Percentiles rank a stretch among this genome's conserved stretches.
Conservation (phyloP, 2,797 vertebrate genomes). For the Rhadinocentrus ornatus region DNA sequence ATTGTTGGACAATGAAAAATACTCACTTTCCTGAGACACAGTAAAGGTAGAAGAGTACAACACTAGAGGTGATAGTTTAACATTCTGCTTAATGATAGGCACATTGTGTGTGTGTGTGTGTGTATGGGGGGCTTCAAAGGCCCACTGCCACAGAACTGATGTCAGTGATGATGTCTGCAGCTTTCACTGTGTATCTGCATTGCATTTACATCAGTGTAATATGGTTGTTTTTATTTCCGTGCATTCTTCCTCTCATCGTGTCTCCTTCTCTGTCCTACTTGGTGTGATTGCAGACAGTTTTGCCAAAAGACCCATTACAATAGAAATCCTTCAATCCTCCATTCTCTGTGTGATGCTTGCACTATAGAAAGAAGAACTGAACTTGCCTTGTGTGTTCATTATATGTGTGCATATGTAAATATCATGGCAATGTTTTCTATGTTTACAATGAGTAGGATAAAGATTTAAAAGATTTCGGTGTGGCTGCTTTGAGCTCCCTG, state of each 20-base stretch:
- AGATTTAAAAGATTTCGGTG: conserved; percentile 29
- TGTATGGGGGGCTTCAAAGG: conserved; percentile 18
- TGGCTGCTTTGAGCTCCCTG: conserved; percentile 39
- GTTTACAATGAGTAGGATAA: conserved; percentile 10
- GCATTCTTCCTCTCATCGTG: background rate
- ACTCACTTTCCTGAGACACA: conserved; percentile 33
- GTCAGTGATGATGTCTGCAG: conserved; percentile 31
- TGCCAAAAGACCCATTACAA: conserved; percentile 6
- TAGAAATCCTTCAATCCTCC: conserved; percentile 2
- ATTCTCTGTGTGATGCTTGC: background rate
- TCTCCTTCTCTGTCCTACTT: conserved; percentile 12
- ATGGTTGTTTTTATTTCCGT: conserved; percentile 13
- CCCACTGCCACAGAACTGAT: conserved; percentile 36
- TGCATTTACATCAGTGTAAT: conserved; percentile 27
- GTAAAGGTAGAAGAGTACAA: conserved; percentile 41
- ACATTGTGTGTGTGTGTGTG: background rate
- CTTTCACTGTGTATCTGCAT: conserved; percentile 46
- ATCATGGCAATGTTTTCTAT: conserved; percentile 6
- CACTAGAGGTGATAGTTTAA: conserved; percentile 52
- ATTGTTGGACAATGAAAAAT: conserved; percentile 1
- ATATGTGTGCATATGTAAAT: conserved; percentile 18
- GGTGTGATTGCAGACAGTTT: conserved; percentile 10
- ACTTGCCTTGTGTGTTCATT: background rate
- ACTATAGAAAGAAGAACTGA: background rate
- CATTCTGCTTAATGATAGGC: conserved; percentile 19